phyloP scores from a whole-genome alignment of 2,113 vertebrate species.

The Tragulus kanchil region DNA sequence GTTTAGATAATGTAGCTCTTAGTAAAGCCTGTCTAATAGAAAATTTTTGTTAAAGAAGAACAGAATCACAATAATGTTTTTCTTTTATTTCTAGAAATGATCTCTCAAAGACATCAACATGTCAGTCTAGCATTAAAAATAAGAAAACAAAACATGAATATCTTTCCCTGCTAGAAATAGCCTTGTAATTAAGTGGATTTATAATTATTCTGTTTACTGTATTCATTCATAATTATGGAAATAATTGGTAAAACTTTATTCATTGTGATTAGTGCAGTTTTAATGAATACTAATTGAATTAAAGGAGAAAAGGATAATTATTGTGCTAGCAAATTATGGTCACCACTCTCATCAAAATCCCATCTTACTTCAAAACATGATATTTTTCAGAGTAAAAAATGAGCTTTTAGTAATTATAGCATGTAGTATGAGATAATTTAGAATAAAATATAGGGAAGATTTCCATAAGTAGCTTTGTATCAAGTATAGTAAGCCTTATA shows the following conservation, averaged over 20 bases:
- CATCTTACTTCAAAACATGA: slow-evolving; percentile 49
- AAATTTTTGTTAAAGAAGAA: slow-evolving; percentile 44
- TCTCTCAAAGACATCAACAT: slow-evolving; percentile 63
- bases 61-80: not conserved
- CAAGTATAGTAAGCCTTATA: slow-evolving; percentile 46
- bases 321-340: slow-evolving; percentile 58
- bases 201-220: slow-evolving; percentile 70
- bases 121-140: slow-evolving; percentile 58
- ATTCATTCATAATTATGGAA: slow-evolving; percentile 76
- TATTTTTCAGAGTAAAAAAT: slow-evolving; percentile 59
- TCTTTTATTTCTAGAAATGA: slow-evolving; percentile 18
- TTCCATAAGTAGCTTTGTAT: slow-evolving; percentile 52
- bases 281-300: slow-evolving; percentile 80
- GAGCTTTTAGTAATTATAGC: slow-evolving; percentile 54
- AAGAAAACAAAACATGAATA: slow-evolving; percentile 47
- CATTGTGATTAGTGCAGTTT: slow-evolving; percentile 67
- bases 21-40: slow-evolving; percentile 1
- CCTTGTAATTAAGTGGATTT: slow-evolving; percentile 66
- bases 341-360: not conserved
- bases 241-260: slow-evolving; percentile 77
- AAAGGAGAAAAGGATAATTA: slow-evolving; percentile 66
- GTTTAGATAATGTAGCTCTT: slow-evolving; percentile 41
- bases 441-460: slow-evolving; percentile 9
- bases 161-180: slow-evolving; percentile 55
- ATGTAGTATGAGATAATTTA: slow-evolving; percentile 47